Evolutionary conservation across 2,888 invertebrate species (phyloP).

Genomic region (Lasioglossum oenotherae): DNA sequence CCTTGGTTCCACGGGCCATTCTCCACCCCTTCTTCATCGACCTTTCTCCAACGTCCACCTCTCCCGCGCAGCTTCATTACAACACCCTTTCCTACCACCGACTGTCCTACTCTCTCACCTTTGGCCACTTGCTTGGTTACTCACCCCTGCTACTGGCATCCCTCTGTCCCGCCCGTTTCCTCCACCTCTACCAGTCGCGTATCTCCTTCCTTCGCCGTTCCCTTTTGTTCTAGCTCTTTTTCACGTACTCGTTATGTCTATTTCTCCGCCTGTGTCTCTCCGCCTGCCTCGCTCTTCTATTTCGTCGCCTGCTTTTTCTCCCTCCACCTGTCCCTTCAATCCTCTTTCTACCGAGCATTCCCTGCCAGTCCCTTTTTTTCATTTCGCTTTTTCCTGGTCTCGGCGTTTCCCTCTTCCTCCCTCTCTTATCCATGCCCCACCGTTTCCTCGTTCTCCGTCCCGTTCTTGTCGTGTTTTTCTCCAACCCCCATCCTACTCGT

Average conservation of each 20-base stretch:
- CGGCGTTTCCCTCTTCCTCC: slow-evolving; percentile 11
- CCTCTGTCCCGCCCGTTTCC: slow-evolving; percentile 20
- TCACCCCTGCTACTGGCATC: slow-evolving; percentile 34
- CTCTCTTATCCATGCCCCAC: background rate
- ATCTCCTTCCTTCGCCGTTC: slow-evolving; percentile 37
- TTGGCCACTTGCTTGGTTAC: slow-evolving; percentile 69
- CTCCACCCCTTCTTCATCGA: slow-evolving; percentile 58
- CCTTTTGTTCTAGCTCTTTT: slow-evolving; percentile 55
- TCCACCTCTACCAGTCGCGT: slow-evolving; percentile 7
- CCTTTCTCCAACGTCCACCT: slow-evolving; percentile 48
- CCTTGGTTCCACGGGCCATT: slow-evolving; percentile 50
- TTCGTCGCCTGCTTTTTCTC: slow-evolving; percentile 6
- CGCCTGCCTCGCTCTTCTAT: slow-evolving; percentile 17
- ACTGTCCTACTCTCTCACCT: slow-evolving; percentile 65
- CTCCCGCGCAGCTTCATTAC: slow-evolving; percentile 74
- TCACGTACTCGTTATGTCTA: slow-evolving; percentile 51
- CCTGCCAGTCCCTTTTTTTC: background rate
- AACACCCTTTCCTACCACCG: slow-evolving; percentile 72
- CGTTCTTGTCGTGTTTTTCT: background rate
- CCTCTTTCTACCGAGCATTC: background rate
- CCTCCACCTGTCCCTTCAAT: slow-evolving; percentile 13
- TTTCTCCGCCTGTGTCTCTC: slow-evolving; percentile 34
- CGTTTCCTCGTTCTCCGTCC: background rate
- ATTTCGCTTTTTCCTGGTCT: slow-evolving; percentile 15
- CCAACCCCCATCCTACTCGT: slow-evolving; percentile 5